Percentiles rank a stretch among this genome's conserved stretches.
Conservation (phyloP, 2,797 vertebrate species). For the Pangasius krempfi region DNA sequence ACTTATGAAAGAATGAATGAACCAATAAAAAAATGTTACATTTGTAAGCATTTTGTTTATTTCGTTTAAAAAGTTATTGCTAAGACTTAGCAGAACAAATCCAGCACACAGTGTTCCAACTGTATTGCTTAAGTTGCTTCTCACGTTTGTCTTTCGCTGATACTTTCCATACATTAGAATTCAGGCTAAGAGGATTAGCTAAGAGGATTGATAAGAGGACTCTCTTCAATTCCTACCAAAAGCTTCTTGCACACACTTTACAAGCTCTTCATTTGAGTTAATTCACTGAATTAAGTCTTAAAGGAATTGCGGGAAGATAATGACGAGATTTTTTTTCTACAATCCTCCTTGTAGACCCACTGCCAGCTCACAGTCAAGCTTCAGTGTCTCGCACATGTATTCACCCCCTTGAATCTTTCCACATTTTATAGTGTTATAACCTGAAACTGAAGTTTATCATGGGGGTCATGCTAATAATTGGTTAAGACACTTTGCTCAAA, state of each 20-base stretch:
- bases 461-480: background rate
- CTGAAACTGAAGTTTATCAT: background rate
- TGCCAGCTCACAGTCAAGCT: background rate
- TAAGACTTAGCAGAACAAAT: background rate
- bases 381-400: background rate
- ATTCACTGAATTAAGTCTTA: background rate
- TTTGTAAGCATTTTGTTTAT: background rate
- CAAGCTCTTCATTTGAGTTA: background rate
- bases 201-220: conserved; percentile 17
- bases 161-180: conserved; percentile 8
- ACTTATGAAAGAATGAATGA: background rate
- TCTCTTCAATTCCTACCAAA: background rate
- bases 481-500: background rate
- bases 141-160: conserved; percentile 13
- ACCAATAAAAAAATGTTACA: background rate
- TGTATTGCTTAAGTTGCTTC: background rate
- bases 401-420: background rate
- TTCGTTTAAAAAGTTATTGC: background rate
- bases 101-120: background rate
- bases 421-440: background rate
- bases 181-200: conserved; percentile 37
- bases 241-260: background rate
- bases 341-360: background rate
- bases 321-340: background rate
- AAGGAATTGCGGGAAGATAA: background rate